Evolutionary conservation across 2,888 invertebrate genomes (phyloP).

Genomic region (Drosophila aldrichi): DNA sequence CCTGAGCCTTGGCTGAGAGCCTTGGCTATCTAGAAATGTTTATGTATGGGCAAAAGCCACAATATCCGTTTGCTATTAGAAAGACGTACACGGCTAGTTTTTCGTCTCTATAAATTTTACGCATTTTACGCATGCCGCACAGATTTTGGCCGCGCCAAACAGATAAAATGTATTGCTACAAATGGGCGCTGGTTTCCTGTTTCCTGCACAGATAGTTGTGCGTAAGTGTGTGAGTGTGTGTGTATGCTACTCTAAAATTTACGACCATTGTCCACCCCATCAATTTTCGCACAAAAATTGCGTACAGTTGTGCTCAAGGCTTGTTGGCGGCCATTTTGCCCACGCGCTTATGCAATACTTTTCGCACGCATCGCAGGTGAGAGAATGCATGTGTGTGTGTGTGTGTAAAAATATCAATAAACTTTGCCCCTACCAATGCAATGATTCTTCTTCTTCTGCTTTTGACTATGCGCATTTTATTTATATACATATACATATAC

Average conservation of each 20-base stretch:
- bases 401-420: conserved; percentile 57
- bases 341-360: conserved; percentile 58
- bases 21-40: conserved; percentile 48
- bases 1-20: background rate
- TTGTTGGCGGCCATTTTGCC: conserved; percentile 35
- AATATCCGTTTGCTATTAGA: conserved; percentile 79
- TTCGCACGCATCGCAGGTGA: conserved; percentile 28
- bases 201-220: conserved; percentile 61
- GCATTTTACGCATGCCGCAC: conserved; percentile 45
- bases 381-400: conserved; percentile 22
- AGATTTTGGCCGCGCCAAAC: conserved; percentile 51
- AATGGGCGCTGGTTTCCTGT: conserved; percentile 79
- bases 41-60: conserved; percentile 68
- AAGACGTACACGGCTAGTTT: conserved; percentile 33
- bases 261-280: conserved; percentile 52
- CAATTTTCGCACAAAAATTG: conserved; percentile 63
- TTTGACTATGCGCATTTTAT: conserved; percentile 67
- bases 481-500: conserved; percentile 62
- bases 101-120: conserved; percentile 63
- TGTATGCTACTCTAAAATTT: conserved; percentile 65
- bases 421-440: conserved; percentile 19
- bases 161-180: conserved; percentile 70
- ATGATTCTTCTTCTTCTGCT: conserved; percentile 44
- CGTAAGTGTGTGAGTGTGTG: conserved; percentile 17
- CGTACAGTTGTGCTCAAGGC: conserved; percentile 57